Evolutionary conservation across 2,113 vertebrate genomes (phyloP).

Genomic region (Pristiophorus japonicus): DNA sequence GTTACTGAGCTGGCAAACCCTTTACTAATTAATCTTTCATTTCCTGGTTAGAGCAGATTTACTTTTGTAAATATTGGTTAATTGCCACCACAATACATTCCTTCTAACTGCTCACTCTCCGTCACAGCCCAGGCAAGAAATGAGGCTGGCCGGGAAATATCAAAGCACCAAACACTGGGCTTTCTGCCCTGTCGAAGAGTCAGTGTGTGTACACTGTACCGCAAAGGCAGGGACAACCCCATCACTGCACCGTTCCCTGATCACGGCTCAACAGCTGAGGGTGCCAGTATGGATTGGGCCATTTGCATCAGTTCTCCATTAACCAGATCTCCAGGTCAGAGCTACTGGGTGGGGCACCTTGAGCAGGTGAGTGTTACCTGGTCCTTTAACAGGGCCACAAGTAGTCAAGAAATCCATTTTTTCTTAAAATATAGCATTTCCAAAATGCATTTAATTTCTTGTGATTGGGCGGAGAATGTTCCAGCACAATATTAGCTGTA

Average conservation of each 20-base stretch:
- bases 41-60: not conserved
- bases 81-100: not conserved
- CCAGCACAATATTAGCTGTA: not conserved
- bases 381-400: not conserved
- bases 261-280: not conserved
- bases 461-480: no score
- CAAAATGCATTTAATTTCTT: not conserved
- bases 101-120: not conserved
- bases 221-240: not conserved
- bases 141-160: not conserved
- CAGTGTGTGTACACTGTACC: not conserved
- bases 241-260: not conserved
- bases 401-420: not conserved
- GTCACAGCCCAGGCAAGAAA: not conserved
- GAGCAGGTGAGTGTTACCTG: not conserved
- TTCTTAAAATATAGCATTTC: not conserved
- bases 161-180: not conserved
- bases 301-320: no score
- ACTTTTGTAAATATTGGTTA: conserved; percentile 7
- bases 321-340: not conserved
- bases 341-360: not conserved
- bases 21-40: not conserved
- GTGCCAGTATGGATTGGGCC: not conserved
- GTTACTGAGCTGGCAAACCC: no score
- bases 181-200: not conserved